These are phyloP conservation scores for Seriola aureovittata DNA, from an alignment of 2,113 vertebrate species.

Conservation along the genomic window DNA sequence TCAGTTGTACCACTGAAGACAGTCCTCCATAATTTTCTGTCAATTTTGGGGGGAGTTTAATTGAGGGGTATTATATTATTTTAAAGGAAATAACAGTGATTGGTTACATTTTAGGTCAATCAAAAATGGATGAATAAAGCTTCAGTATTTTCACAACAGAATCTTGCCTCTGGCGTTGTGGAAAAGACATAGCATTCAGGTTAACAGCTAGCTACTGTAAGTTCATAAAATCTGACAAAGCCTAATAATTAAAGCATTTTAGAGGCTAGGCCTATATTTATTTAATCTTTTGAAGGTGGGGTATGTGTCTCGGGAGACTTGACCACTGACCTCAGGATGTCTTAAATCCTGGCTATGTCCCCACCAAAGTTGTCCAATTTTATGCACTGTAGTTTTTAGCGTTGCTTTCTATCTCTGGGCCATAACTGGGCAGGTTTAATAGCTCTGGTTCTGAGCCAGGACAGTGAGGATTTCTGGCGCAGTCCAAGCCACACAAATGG, in stretches of 20 bases:
- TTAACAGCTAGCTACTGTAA: too few relatives aligned
- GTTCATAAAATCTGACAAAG: background rate
- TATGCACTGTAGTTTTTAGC: background rate
- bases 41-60: too few relatives aligned
- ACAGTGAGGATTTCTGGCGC: constrained; percentile 22
- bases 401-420: constrained; percentile 40
- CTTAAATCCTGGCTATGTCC: background rate
- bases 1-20: too few relatives aligned
- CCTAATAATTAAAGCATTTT: background rate
- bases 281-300: background rate
- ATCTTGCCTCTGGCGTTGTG: background rate
- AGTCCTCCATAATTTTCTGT: too few relatives aligned
- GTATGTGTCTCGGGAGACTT: background rate
- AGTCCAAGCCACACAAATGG: constrained; percentile 41
- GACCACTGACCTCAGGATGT: background rate
- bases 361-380: background rate
- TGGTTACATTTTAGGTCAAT: background rate
- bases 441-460: constrained; percentile 34
- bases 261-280: background rate
- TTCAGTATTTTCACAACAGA: background rate
- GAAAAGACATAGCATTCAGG: too few relatives aligned
- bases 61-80: background rate
- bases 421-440: constrained; percentile 58
- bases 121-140: background rate
- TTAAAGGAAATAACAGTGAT: too few relatives aligned